phyloP scores from a whole-genome alignment of 2,113 vertebrate genomes.

The Corythaeola cristata region DNA sequence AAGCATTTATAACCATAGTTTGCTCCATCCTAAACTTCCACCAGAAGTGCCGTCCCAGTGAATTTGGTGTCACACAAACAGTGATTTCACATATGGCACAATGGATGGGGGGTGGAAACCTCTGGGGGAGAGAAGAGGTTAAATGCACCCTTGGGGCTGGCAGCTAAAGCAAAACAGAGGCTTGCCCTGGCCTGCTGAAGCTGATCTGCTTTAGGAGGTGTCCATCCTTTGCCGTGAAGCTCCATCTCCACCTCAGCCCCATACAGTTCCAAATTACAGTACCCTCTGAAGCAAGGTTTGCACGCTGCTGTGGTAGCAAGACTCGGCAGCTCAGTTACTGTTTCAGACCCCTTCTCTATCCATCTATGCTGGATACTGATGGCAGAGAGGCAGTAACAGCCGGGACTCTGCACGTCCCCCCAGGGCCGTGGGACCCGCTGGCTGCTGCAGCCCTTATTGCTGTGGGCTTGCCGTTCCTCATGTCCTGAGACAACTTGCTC shows the following conservation, averaged over 20 bases:
- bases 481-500: neutral
- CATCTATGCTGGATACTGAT: neutral
- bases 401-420: neutral
- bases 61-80: neutral
- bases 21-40: neutral
- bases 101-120: neutral
- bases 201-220: neutral
- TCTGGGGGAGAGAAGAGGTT: neutral
- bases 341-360: neutral
- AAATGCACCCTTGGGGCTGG: neutral
- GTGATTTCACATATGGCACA: neutral
- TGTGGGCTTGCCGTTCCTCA: neutral
- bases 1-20: neutral
- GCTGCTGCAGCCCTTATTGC: neutral
- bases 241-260: neutral
- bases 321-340: neutral
- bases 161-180: neutral
- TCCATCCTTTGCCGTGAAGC: neutral
- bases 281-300: neutral
- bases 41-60: neutral
- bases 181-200: neutral
- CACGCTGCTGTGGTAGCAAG: neutral
- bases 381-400: neutral
- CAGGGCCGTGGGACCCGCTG: neutral
- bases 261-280: neutral